Evolutionary conservation across 2,113 vertebrate genomes (phyloP).

Genomic region (Sylvietta virens): DNA sequence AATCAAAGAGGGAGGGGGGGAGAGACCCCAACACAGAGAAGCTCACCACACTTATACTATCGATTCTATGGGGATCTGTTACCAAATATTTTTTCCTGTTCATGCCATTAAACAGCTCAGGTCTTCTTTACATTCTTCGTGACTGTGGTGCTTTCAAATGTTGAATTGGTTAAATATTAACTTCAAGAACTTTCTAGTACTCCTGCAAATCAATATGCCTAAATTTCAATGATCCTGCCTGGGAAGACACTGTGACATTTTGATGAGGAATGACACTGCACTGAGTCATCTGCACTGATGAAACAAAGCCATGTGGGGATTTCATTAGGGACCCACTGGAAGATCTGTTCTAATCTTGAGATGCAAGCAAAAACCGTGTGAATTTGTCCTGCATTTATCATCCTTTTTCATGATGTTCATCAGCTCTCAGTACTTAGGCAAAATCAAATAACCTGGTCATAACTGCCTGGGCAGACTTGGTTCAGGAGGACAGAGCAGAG

Average conservation of each 20-base stretch:
- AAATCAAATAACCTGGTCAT: rapidly evolving
- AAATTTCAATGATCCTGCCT: background rate
- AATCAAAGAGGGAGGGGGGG: background rate
- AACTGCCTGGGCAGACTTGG: background rate
- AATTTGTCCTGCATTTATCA: background rate
- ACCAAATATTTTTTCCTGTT: background rate
- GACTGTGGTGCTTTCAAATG: background rate
- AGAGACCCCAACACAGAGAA: background rate
- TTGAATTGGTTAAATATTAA: background rate
- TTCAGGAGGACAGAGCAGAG: background rate
- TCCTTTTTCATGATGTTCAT: background rate
- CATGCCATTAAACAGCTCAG: background rate
- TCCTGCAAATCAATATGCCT: background rate
- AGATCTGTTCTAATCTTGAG: background rate
- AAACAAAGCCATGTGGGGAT: background rate
- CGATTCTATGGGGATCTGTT: background rate
- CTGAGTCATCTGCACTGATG: background rate
- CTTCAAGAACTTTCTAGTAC: background rate
- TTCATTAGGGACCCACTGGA: background rate
- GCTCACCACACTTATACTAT: background rate
- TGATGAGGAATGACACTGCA: background rate
- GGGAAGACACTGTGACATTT: background rate
- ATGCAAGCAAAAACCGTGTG: rapidly evolving
- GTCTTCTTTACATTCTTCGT: background rate
- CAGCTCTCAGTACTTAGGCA: background rate